Percentiles rank a stretch among this genome's conserved stretches.
Conservation (phyloP, 2,888 invertebrate species). For the Agrypnus murinus region DNA sequence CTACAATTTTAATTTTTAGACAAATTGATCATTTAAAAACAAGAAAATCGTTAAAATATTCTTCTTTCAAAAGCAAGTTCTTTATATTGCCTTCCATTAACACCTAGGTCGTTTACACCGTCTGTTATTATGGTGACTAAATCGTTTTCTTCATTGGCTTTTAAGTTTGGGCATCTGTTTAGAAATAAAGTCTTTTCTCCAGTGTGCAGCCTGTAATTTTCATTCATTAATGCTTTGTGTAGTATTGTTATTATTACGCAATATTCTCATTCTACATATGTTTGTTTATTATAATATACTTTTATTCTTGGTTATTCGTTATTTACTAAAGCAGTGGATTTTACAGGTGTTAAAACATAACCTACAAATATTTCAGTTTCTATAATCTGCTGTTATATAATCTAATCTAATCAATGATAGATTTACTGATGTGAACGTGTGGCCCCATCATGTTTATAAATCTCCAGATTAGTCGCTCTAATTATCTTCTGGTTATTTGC, state of each 20-base stretch:
- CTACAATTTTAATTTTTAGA: too few species aligned
- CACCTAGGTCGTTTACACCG: conserved; percentile 37
- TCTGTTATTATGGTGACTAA: conserved; percentile 28
- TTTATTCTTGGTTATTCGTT: not conserved
- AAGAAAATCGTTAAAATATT: too few species aligned
- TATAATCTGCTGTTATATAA: too few species aligned
- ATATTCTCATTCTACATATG: conserved; percentile 26
- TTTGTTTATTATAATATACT: not conserved
- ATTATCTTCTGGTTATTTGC: too few species aligned
- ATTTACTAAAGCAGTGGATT: too few species aligned
- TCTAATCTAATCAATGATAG: too few species aligned
- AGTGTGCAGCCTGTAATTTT: conserved; percentile 40
- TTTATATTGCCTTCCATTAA: conserved; percentile 37
- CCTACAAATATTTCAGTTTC: too few species aligned
- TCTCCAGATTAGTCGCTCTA: too few species aligned
- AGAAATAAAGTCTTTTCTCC: conserved; percentile 41
- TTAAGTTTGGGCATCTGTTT: conserved; percentile 43
- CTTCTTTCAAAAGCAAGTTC: conserved; percentile 1
- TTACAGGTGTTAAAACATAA: too few species aligned
- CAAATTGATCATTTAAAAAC: too few species aligned
- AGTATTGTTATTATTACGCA: conserved; percentile 30
- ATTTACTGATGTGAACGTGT: too few species aligned
- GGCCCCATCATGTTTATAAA: too few species aligned
- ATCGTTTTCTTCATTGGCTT: conserved; percentile 35
- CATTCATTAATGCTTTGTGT: conserved; percentile 45